A percentile compares a stretch with the other conserved stretches of the same genome.
Conservation (phyloP, 2,888 invertebrate genomes). For the Nomada lathburiana region DNA sequence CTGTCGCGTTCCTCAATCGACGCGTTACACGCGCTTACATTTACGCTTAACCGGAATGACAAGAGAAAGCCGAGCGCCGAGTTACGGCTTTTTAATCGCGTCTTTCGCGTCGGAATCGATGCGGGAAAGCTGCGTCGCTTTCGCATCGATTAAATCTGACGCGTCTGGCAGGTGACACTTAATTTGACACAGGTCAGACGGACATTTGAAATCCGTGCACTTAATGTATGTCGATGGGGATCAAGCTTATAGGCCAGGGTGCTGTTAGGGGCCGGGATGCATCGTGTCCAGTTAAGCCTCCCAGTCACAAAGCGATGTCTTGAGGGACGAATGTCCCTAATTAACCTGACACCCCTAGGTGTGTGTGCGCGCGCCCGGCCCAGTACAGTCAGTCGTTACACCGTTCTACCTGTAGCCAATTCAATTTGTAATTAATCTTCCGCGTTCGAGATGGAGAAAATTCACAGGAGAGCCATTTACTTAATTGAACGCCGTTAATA, state of each 20-base stretch:
- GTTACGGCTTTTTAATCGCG: neutral
- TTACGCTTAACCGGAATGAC: too few species aligned
- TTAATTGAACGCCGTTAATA: conserved; percentile 48
- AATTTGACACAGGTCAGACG: conserved; percentile 71
- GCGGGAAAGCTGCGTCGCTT: neutral
- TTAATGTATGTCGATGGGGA: conserved; percentile 81
- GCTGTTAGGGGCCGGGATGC: conserved; percentile 78
- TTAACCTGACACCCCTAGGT: conserved; percentile 70
- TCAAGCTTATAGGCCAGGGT: conserved; percentile 74
- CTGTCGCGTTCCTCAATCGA: neutral
- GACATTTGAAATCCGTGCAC: conserved; percentile 77
- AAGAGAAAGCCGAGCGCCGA: too few species aligned
- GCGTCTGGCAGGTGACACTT: conserved; percentile 54
- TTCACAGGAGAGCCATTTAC: conserved; percentile 46
- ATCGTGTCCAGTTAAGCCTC: conserved; percentile 76
- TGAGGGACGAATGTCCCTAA: conserved; percentile 80
- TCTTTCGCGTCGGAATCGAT: neutral
- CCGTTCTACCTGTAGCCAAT: conserved; percentile 45
- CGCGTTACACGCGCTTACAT: neutral
- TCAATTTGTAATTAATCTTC: conserved; percentile 63
- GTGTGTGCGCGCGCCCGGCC: conserved; percentile 28
- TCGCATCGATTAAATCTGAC: conserved; percentile 49
- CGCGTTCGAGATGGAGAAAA: conserved; percentile 42
- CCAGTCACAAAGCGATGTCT: conserved; percentile 81
- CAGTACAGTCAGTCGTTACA: conserved; percentile 31